Evolutionary conservation across 2,797 vertebrate species (phyloP), one percentile per base, ranked within the genome.

Genomic region (Valencia hispanica): DNA sequence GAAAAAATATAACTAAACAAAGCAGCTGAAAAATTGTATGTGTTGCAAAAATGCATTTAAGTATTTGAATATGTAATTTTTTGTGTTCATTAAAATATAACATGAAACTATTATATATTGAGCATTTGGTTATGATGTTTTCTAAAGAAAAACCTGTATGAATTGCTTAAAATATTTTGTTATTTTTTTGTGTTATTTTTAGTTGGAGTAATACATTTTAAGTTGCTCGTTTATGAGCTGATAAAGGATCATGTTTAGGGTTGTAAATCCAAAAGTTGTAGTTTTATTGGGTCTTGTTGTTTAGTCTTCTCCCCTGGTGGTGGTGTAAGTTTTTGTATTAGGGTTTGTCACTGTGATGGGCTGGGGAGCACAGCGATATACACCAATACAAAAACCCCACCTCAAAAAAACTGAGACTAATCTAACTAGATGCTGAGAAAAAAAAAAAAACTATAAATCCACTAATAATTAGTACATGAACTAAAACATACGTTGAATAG

Each of bases 401-500:
- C 32, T 25, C 61, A 39, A 65, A 51, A 65, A 25, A 34, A 1
- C 18, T 65, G 34, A 39, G 18, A 65, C 10, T 65, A 39, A 65
- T 65, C 34, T 18, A 50, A 18, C 7, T 50, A 50, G 22, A 50
- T 50, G 10, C 27, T 32, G 1, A 55, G 5, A 27, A 55, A 10
- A 12, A 65, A 18, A 57, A 51, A 61, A 17, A 66, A 15, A 78
- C 59, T 27, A 10, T 15, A 50, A 61, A 71, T 61, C 3, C 2
- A 0, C 15, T 5, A 32, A 65, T 39, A 1, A 4, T 36, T 63
- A 22, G 20, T 22, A 1, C 32, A 36, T 65, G 10, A 36, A 65
- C 3, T 36, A 69, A 77, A 0, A 0, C 50, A 47, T n/a, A 7
- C 39, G 20, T 39, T 36, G 41, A 20, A 39, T 59, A 14, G 39